Base-by-base conservation (phyloP, 2,888 invertebrate genomes). In the Cancer borealis region DNA sequence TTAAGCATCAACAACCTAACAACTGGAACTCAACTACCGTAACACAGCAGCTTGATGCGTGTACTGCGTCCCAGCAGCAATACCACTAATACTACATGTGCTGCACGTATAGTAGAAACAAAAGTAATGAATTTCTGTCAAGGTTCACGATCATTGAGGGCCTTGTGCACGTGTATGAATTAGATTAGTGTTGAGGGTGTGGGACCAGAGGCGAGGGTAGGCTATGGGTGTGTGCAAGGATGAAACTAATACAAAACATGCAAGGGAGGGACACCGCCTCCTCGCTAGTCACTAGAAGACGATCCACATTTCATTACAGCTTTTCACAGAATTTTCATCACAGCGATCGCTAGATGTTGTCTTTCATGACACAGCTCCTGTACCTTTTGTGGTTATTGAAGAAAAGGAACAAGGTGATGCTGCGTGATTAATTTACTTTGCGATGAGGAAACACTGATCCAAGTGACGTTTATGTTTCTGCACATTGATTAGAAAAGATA, bases 261-360 rank as follows among this genome's bases (percentile, higher is more conserved):
- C 66, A 66, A 66, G 21, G n/a, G n/a, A n/a, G n/a, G 4, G 66
- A 66, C n/a, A 21, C n/a, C n/a, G 66, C n/a, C 66, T 6, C 66
- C 66, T 66, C n/a, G n/a, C n/a, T n/a, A 66, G n/a, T 66, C 66
- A 4, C 66, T 21, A 3, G 66, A 66, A 66, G n/a, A 66, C n/a
- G 21, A 6, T 66, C 66, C 66, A 66, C n/a, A 66, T 66, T 66
- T 66, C 66, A 66, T 30, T 30, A 30, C 14, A 26, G 30, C 79
- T 79, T 79, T 79, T 30, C 79, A 79, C 79, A 3, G 79, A 79
- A 79, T 79, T 79, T 30, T 79, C 79, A 79, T 79, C 79, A 79
- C 21, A 1, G 30, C 6, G 21, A 79, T 79, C 12, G 79, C 30
- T 79, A 12, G 26, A 14, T 26, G 79, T 30, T 21, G 79, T 30